Evolutionary conservation across 2,888 invertebrate genomes (phyloP), one percentile per base, ranked within the genome.

Genomic region (Aporophyla lueneburgensis): DNA sequence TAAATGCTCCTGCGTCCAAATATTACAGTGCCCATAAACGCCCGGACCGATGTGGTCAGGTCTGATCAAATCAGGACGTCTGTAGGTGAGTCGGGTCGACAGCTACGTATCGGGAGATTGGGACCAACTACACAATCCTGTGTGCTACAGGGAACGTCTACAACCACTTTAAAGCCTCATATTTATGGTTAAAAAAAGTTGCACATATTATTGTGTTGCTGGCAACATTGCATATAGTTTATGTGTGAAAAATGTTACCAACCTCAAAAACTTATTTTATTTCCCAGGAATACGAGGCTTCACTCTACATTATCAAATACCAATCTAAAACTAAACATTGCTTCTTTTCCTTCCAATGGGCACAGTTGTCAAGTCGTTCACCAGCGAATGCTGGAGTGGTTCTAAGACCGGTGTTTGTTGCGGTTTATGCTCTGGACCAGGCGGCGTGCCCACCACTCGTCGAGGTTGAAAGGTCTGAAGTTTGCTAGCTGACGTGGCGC

Each of bases 401-500:
- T 93, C 95, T 96, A 96, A 90, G 96, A 94, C 74, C 96, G 93
- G 86, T 96, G 96, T 82, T 97, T 97, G 89, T 95, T 96, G 78
- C 97, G 96, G 90, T 96, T 97, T 88, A 97, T 97, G 93, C 97
- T 98, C 93, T 98, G 98, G 74, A 98, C 97, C 81, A 97, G 94
- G 76, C 98, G 97, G 78, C 98, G 97, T 27, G 97, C 98, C 98
- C 98, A 98, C 96, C 97, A 98, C 89, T 98, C 98, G 89, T 98
- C 98, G 80, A 98, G 95, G 93, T 98, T 97, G 93, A 98, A 98
- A 16, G 98, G 98, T 92, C 98, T 97, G 93, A 98, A 98, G 95
- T 98, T 98, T 91, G 97, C 97, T 40, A 97, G 93, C 86, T 97
- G 96, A 7, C 97, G 95, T 14, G 97, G 96, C 54, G 97, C 92